A percentile compares a stretch with the other conserved stretches of the same genome.
phyloP scores from a whole-genome alignment of 2,113 vertebrate genomes.

The Suricata suricatta region DNA sequence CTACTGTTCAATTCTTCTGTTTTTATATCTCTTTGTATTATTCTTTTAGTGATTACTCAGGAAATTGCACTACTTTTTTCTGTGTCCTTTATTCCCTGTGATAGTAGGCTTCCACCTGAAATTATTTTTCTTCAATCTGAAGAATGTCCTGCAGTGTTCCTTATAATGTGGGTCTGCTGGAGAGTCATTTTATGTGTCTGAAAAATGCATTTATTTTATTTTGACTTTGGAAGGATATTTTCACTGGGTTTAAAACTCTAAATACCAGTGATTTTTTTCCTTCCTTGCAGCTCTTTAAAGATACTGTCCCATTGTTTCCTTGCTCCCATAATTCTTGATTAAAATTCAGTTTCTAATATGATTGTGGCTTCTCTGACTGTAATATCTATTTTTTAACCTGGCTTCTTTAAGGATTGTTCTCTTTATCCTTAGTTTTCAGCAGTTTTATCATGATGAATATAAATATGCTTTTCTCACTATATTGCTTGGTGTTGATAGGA shows the following conservation, averaged over 20 bases:
- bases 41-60: background rate
- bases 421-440: background rate
- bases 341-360: background rate
- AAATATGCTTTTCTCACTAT: background rate
- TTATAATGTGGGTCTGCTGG: background rate
- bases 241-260: background rate
- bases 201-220: constrained; percentile 23
- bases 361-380: background rate
- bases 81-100: background rate
- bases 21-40: background rate
- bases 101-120: background rate
- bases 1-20: background rate
- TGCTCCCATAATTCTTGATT: background rate
- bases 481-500: background rate
- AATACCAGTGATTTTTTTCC: background rate
- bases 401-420: background rate
- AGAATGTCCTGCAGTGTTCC: background rate
- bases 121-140: background rate
- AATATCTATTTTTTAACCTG: background rate
- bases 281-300: background rate
- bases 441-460: background rate
- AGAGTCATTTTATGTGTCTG: background rate
- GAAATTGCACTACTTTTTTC: background rate
- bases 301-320: background rate
- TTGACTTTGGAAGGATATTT: background rate